Conservation (phyloP, 2,888 invertebrate species). For the Ornithoptera priamus region DNA sequence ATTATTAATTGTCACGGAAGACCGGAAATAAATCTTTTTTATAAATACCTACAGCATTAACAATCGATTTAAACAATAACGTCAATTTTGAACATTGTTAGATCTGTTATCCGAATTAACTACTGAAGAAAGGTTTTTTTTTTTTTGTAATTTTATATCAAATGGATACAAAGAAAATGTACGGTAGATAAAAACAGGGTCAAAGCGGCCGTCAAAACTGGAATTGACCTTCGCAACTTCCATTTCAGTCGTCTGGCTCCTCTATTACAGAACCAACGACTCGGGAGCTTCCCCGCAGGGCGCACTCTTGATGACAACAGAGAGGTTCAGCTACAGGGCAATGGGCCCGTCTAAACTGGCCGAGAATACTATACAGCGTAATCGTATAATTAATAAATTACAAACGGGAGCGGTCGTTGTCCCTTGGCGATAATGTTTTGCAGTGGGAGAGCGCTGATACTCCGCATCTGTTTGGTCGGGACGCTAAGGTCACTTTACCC, state of each 20-base stretch:
- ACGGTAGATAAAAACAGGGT: slow-evolving; percentile 35
- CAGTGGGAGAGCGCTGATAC: slow-evolving; percentile 66
- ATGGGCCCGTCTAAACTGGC: slow-evolving; percentile 56
- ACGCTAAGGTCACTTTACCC: slow-evolving; percentile 65
- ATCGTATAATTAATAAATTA: slow-evolving; percentile 77
- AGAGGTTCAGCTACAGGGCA: slow-evolving; percentile 39
- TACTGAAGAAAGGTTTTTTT: too few relatives aligned
- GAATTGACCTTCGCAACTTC: slow-evolving; percentile 65
- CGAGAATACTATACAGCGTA: slow-evolving; percentile 53
- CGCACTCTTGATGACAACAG: slow-evolving; percentile 35
- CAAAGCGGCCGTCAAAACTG: slow-evolving; percentile 39
- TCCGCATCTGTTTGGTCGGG: slow-evolving; percentile 70
- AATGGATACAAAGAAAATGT: slow-evolving; percentile 24
- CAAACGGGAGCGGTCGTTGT: slow-evolving; percentile 70
- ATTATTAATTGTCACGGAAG: slow-evolving; percentile 12
- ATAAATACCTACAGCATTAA: background rate
- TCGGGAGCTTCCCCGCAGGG: slow-evolving; percentile 43
- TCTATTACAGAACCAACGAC: slow-evolving; percentile 48
- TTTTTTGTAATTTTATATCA: background rate
- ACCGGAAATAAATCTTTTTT: slow-evolving; percentile 7
- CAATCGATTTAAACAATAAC: background rate
- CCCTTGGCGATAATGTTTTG: slow-evolving; percentile 69
- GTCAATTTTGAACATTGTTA: too few relatives aligned
- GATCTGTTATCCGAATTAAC: too few relatives aligned
- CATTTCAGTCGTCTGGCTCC: slow-evolving; percentile 57